Conservation (phyloP, 2,797 vertebrate species). For the Phylloscopus collybita region DNA sequence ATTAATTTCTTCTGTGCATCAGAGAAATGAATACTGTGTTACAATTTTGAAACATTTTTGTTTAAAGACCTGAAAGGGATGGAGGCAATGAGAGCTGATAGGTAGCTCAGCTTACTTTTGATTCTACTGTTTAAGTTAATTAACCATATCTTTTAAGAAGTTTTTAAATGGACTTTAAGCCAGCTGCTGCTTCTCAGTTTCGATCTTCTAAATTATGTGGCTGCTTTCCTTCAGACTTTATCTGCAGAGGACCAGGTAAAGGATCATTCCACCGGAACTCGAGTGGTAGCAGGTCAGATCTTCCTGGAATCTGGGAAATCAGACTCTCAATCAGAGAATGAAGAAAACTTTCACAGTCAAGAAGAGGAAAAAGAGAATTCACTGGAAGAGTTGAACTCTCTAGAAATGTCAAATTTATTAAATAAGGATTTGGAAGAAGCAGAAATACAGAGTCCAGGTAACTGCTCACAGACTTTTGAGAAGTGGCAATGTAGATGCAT, state of each 20-base stretch:
- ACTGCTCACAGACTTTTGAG: background rate
- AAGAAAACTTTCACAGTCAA: slow-evolving; percentile 63
- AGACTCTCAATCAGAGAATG: slow-evolving; percentile 54
- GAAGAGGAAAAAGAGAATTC: slow-evolving; percentile 63
- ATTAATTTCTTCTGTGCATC: background rate
- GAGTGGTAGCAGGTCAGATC: slow-evolving; percentile 79
- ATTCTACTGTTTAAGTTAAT: background rate
- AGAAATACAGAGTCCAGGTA: slow-evolving; percentile 77
- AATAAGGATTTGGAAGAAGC: slow-evolving; percentile 75
- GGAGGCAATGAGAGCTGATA: background rate
- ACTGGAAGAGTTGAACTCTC: slow-evolving; percentile 69
- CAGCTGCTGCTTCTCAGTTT: background rate
- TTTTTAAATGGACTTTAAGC: background rate
- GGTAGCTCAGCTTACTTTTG: background rate
- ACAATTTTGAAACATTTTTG: background rate
- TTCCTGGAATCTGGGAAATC: slow-evolving; percentile 77
- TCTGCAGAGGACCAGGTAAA: slow-evolving; percentile 82
- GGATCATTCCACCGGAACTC: slow-evolving; percentile 76
- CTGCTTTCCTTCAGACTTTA: slow-evolving; percentile 65
- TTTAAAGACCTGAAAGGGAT: background rate
- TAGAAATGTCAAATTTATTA: slow-evolving; percentile 71
- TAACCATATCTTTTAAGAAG: background rate
- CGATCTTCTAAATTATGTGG: background rate
- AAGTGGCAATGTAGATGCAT: background rate
- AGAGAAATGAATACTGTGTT: background rate